Percentiles rank a stretch among this genome's conserved stretches.
Conservation (phyloP, 2,113 vertebrate species). For the Corynorhinus townsendii region DNA sequence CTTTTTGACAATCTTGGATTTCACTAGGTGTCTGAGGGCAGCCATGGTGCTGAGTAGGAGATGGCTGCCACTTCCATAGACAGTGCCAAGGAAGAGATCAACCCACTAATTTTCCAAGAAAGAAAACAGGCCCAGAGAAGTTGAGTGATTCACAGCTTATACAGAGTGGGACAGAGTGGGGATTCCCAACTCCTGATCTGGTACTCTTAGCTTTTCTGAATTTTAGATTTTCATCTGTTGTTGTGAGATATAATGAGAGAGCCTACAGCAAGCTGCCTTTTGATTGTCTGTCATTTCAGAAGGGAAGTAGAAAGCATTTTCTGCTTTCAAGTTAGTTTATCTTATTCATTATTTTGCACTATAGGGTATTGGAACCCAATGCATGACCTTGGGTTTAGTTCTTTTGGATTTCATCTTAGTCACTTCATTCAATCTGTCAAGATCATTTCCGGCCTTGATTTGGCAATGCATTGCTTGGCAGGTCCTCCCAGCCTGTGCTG, state of each 20-base stretch:
- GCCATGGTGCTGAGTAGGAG: not conserved
- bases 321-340: not conserved
- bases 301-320: not conserved
- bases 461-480: not conserved
- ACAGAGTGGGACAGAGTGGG: not conserved
- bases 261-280: not conserved
- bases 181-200: not conserved
- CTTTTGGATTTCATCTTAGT: not conserved
- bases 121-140: not conserved
- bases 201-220: not conserved
- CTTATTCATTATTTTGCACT: not conserved
- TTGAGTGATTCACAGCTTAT: not conserved
- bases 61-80: not conserved
- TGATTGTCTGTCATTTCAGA: not conserved
- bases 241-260: not conserved
- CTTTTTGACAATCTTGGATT: not conserved
- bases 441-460: not conserved
- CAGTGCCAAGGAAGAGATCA: not conserved
- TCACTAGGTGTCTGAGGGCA: not conserved
- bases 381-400: not conserved
- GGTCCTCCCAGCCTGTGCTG: not conserved
- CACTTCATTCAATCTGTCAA: not conserved
- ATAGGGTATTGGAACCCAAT: not conserved
- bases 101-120: not conserved
- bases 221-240: not conserved